Base-by-base conservation (phyloP, 1,140 invertebrate species). In the Drosophila oshimai region DNA sequence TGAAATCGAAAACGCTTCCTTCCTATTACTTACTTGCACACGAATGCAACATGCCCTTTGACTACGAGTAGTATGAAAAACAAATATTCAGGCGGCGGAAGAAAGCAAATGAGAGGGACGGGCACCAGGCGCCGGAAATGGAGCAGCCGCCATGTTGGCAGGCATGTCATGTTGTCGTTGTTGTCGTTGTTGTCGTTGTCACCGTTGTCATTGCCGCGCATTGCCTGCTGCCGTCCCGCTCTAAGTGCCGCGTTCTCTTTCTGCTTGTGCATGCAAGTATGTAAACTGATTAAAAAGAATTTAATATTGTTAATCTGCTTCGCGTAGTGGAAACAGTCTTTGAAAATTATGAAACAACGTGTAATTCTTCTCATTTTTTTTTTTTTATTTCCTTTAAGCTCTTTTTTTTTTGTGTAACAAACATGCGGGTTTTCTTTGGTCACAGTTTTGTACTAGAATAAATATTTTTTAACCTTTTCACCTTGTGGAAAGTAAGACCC, bases 251-350 rank as follows among this genome's bases (percentile, higher is more conserved):
- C 28, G 41, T 13, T 44, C 51, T 69, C 72, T 83, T 84, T 79
- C 79, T 83, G 41, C 45, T 75, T 86, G 79, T 76, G 71, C 80
- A 86, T 61, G 71, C 79, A 78, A 68, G 80, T 83, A 86, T 79
- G 75, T 86, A 79, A 86, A 86, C 80, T 86, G 80, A 89, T 89
- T 89, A 89, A 84, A 60, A 88, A 71, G 61, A 80, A 89, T 84
- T 77, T 89, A 89, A 89, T 86, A 74, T 68, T 71, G 76, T 89
- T 89, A 89, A 89, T 89, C 65, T 74, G 86, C 86, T 89, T 80
- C 72, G 79, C 70, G 42, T 80, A 89, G 86, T 74, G 76, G 79
- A 89, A 89, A 74, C 50, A 41, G 15, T 71, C 29, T 36, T 36
- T 42, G 45, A 31, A 18, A 71, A 70, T 47, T 70, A 49, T 42